These are phyloP conservation scores for Latrodectus geometricus DNA, from an alignment of 1,140 invertebrate species.

Conservation along the genomic window DNA sequence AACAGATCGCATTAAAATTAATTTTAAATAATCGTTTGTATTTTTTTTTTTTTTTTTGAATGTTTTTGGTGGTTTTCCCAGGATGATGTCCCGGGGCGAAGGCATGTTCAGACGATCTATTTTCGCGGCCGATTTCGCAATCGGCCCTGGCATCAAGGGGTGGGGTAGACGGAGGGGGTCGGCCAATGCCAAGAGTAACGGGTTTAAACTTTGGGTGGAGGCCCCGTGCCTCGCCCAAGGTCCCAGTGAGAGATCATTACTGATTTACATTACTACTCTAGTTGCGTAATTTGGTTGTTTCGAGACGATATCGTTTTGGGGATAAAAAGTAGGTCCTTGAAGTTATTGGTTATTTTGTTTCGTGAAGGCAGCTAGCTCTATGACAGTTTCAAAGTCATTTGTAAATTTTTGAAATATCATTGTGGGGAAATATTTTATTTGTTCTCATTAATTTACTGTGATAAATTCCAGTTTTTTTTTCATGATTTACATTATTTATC, in stretches of 20 bases:
- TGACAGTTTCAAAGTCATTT: neutral
- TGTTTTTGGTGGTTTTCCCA: neutral
- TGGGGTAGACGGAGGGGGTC: neutral
- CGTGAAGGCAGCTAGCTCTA: neutral
- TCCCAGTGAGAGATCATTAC: constrained; percentile 9
- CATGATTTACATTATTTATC: too few species aligned
- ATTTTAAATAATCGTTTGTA: too few species aligned
- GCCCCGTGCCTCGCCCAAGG: constrained; percentile 30
- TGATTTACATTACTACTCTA: constrained; percentile 1
- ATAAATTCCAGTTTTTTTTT: too few species aligned
- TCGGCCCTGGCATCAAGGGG: constrained; percentile 29
- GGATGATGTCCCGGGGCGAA: constrained; percentile 16
- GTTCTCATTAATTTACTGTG: too few species aligned
- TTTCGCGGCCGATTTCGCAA: constrained; percentile 33
- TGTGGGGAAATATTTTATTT: neutral
- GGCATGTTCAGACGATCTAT: constrained; percentile 32
- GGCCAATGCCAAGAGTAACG: constrained; percentile 45
- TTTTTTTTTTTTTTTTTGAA: too few species aligned
- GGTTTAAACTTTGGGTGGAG: constrained; percentile 16
- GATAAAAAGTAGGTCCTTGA: constrained; percentile 24
- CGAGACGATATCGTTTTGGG: neutral
- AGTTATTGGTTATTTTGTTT: constrained; percentile 5
- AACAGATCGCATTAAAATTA: too few species aligned
- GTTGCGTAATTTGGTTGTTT: constrained; percentile 19
- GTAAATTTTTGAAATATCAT: neutral